Evolutionary conservation across 1,140 invertebrate genomes (phyloP).

Genomic region (Orchestia grillus): DNA sequence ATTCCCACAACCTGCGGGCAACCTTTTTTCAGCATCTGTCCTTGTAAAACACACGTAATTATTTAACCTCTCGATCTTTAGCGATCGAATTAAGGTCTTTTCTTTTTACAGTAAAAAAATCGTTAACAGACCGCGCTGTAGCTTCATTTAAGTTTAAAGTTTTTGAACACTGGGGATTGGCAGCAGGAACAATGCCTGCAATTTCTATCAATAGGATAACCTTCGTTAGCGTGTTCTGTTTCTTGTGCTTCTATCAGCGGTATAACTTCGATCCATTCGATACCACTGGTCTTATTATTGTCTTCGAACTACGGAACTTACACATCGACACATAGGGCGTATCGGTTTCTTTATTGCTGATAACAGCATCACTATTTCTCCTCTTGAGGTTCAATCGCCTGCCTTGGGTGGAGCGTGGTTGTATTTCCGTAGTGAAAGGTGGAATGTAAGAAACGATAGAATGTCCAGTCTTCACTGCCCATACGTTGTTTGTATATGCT

Average conservation of each 20-base stretch:
- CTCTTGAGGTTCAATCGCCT: not conserved
- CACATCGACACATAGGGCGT: not conserved
- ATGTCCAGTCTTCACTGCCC: not conserved
- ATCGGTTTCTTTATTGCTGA: not conserved
- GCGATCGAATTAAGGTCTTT: too few species aligned
- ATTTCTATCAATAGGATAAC: too few species aligned
- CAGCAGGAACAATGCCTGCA: too few species aligned
- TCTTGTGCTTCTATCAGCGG: not conserved
- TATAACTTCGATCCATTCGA: not conserved
- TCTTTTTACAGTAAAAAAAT: too few species aligned
- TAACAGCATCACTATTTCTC: not conserved
- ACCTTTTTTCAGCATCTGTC: too few species aligned
- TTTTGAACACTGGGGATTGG: too few species aligned
- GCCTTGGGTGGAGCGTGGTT: not conserved
- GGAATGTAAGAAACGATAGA: not conserved
- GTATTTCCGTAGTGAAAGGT: not conserved
- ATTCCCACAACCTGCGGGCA: too few species aligned
- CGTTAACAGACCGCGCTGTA: too few species aligned
- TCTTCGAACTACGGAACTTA: not conserved
- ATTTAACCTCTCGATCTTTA: too few species aligned
- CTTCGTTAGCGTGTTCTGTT: too few species aligned
- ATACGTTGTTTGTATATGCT: not conserved
- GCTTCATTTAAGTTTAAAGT: too few species aligned
- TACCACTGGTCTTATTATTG: not conserved
- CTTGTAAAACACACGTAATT: too few species aligned